phyloP scores from a whole-genome alignment of 1,140 invertebrate species.

The Heliconius eleuchia region DNA sequence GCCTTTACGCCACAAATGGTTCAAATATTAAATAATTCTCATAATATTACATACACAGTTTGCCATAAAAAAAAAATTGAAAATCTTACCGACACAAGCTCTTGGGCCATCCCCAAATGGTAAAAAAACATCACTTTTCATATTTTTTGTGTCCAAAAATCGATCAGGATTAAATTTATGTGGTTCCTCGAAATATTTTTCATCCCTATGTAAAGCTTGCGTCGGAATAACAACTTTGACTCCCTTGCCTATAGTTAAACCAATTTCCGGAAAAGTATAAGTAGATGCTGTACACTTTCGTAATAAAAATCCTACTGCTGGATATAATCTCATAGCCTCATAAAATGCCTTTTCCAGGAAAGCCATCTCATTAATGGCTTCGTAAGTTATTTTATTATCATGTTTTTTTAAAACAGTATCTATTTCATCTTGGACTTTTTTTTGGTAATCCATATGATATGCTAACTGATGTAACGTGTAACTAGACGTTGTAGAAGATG shows the following conservation, averaged over 20 bases:
- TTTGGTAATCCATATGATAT: slow-evolving; percentile 39
- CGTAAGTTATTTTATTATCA: slow-evolving; percentile 45
- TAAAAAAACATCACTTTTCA: slow-evolving; percentile 50
- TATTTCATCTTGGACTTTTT: slow-evolving; percentile 43
- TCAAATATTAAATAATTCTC: too few species aligned
- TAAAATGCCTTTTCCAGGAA: slow-evolving; percentile 44
- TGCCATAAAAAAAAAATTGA: neutral
- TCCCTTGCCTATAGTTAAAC: slow-evolving; percentile 41
- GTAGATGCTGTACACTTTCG: slow-evolving; percentile 37
- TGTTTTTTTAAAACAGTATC: slow-evolving; percentile 44
- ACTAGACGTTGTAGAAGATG: slow-evolving; percentile 42
- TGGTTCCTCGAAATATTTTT: slow-evolving; percentile 48
- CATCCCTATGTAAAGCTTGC: slow-evolving; percentile 41
- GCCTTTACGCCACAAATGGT: too few species aligned
- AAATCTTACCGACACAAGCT: slow-evolving; percentile 56
- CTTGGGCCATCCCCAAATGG: slow-evolving; percentile 65
- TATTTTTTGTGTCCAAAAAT: slow-evolving; percentile 48
- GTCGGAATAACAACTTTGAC: slow-evolving; percentile 41
- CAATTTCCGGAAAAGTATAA: slow-evolving; percentile 43
- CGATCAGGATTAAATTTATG: slow-evolving; percentile 58
- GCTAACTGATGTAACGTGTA: slow-evolving; percentile 44
- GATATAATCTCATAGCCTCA: slow-evolving; percentile 44
- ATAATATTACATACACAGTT: too few species aligned
- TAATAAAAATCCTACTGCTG: slow-evolving; percentile 39
- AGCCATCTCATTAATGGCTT: slow-evolving; percentile 44